Base-by-base conservation (phyloP, 2,113 vertebrate species). In the Ranitomeya variabilis region DNA sequence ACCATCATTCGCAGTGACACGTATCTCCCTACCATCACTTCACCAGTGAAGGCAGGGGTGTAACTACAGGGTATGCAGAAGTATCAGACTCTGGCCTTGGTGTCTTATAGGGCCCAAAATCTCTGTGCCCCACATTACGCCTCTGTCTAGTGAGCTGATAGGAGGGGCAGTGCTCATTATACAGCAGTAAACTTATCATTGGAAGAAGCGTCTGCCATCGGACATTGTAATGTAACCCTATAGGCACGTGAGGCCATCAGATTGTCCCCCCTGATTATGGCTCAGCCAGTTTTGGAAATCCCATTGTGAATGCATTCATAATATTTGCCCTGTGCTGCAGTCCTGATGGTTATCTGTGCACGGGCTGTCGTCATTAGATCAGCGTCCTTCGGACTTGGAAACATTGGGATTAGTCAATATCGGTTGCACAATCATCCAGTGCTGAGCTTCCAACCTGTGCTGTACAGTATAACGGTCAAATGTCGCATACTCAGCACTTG, bases 331-430 rank as follows among this genome's bases (percentile, higher is more conserved):
- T 51, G 7, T 74, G 71, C 18, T 16, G 15, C 31, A 45, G 51
- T 1, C 45, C 18, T 13, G 51, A 54, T n/a, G 9, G 13, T 23
- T 57, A 52, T n/a, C 51, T 55, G 19, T 13, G 11, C 7, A 18
- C 0, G 77, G 0, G 77, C 21, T 55, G 51, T 78, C 14, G 19
- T 80, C 52, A 80, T n/a, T 45, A 60, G 55, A 23, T 60, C 79
- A 37, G n/a, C 10, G 55, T 80, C 16, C 55, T 31, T 26, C 18
- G 54, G 19, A 8, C 21, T 81, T 62, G 79, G 79, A 14, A 60
- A 81, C 57, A 81, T 60, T 62, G 8, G 57, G n/a, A 81, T 81
- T 81, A 59, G 57, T 81, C 57, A 81, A 45, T 81, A 37, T 3
- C 60, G 3, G 26, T 81, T 81, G 57, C 55, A 60, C 77, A 80